phyloP scores from a whole-genome alignment of 2,797 vertebrate genomes.

The Micrastur ruficollis region DNA sequence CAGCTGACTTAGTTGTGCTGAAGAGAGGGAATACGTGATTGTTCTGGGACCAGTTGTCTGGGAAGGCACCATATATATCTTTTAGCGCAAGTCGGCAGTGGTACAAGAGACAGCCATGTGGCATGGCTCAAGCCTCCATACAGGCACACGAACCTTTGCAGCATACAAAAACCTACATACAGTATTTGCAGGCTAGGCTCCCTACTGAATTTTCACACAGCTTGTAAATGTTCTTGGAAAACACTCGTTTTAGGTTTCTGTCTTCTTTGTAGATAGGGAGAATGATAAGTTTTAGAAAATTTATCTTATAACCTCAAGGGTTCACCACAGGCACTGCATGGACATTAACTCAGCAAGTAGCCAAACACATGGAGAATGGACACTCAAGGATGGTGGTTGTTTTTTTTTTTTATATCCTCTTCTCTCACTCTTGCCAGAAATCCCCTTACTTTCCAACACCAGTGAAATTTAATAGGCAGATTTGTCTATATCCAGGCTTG shows the following conservation, averaged over 20 bases:
- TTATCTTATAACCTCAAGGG: background rate
- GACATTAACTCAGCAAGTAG: background rate
- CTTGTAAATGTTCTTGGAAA: background rate
- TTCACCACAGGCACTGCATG: background rate
- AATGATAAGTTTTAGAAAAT: background rate
- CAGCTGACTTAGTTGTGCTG: background rate
- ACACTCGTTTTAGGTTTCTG: background rate
- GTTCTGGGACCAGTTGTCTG: background rate
- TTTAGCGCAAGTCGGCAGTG: background rate
- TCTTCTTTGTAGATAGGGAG: background rate
- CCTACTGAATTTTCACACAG: background rate
- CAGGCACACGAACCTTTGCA: background rate
- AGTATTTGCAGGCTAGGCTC: background rate
- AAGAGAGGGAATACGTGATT: background rate
- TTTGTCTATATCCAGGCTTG: background rate
- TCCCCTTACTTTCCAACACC: background rate
- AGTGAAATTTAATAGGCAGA: background rate
- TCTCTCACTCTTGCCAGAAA: background rate
- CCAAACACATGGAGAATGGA: background rate
- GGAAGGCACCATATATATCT: background rate
- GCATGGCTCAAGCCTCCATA: background rate
- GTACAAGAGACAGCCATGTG: background rate
- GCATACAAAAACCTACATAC: background rate
- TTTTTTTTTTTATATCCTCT: background rate
- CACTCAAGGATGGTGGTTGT: fast-evolving